Conservation (phyloP, 1,140 invertebrate species). For the Metopolophium dirhodum region DNA sequence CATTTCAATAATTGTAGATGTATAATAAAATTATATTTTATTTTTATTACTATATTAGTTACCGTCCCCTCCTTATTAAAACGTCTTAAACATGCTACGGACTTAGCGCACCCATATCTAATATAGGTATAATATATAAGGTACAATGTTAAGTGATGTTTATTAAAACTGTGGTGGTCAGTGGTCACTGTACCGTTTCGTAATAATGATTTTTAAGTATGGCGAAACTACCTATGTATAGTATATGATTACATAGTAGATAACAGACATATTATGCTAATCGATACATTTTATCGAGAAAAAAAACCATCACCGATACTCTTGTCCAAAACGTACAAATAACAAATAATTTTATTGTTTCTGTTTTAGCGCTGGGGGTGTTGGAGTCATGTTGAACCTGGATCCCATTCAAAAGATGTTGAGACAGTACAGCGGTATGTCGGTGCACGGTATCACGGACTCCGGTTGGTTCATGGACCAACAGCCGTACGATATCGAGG, state of each 20-base stretch:
- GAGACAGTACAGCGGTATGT: conserved; percentile 65
- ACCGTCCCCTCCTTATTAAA: background rate
- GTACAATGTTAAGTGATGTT: background rate
- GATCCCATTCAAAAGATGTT: conserved; percentile 77
- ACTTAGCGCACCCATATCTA: background rate
- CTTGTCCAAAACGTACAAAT: background rate
- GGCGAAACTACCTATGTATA: background rate
- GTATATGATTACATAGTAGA: background rate
- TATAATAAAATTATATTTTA: background rate
- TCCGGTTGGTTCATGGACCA: conserved; percentile 95
- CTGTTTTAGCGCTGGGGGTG: conserved; percentile 80
- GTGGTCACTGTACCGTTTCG: background rate
- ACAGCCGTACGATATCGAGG: conserved; percentile 67
- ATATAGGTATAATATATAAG: background rate
- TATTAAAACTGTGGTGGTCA: background rate
- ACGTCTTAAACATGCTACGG: background rate
- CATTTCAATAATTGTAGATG: background rate
- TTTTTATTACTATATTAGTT: background rate
- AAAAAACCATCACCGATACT: background rate
- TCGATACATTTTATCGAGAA: background rate
- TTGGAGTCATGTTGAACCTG: conserved; percentile 89
- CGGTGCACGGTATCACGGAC: conserved; percentile 76
- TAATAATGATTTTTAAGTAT: background rate
- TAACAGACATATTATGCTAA: background rate
- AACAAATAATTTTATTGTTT: background rate